Evolutionary conservation across 92 coral and sea anemone species (phyloP).

Genomic region (Epizoanthus stellaris): DNA sequence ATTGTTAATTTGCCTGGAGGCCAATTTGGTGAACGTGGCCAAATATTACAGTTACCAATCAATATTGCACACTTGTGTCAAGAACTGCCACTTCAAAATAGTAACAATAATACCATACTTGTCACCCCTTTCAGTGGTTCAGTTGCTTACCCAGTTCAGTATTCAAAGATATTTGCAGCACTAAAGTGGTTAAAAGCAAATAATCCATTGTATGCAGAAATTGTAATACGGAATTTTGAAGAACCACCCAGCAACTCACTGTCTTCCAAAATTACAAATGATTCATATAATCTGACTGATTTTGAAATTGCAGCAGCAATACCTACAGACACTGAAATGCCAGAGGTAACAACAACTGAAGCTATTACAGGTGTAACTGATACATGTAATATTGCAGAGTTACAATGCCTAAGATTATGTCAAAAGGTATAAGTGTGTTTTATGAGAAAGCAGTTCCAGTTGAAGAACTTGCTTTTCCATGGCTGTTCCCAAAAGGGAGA

Average conservation of each 20-base stretch:
- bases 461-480: slow-evolving; percentile 64
- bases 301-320: too few species aligned
- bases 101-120: slow-evolving; percentile 42
- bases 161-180: slow-evolving; percentile 49
- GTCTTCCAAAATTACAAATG: too few species aligned
- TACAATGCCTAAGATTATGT: not conserved
- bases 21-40: slow-evolving; percentile 62
- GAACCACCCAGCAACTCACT: too few species aligned
- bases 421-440: slow-evolving; percentile 36
- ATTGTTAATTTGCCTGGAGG: slow-evolving; percentile 4
- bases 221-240: too few species aligned
- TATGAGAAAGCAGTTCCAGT: slow-evolving; percentile 51
- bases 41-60: slow-evolving; percentile 60
- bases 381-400: not conserved
- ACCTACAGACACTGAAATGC: too few species aligned
- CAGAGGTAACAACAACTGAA: too few species aligned
- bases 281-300: too few species aligned
- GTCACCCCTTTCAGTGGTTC: slow-evolving; percentile 3
- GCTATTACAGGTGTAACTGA: slow-evolving; percentile 20
- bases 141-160: slow-evolving; percentile 28
- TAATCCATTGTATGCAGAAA: slow-evolving; percentile 17
- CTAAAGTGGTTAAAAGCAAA: slow-evolving; percentile 50
- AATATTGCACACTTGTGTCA: slow-evolving; percentile 45
- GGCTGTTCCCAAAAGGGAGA: slow-evolving; percentile 55
- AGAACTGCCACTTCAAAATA: slow-evolving; percentile 32